A percentile compares a stretch with the other conserved stretches of the same genome.
These are phyloP conservation scores for Lutraria lutraria DNA, from an alignment of 2,888 invertebrate species.

Conservation along the genomic window DNA sequence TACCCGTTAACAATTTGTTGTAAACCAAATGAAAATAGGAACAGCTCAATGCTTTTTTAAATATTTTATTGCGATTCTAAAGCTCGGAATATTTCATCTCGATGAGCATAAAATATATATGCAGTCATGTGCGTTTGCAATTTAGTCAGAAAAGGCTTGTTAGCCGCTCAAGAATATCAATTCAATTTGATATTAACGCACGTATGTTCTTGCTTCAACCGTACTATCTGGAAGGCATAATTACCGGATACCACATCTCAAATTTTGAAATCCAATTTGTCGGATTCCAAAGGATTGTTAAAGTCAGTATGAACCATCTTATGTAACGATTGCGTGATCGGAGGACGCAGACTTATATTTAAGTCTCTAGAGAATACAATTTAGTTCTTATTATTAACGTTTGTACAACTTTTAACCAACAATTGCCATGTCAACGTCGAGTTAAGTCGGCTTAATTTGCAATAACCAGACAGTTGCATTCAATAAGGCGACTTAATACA, in stretches of 20 bases:
- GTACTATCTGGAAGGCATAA: background rate
- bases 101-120: no score
- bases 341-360: background rate
- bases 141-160: background rate
- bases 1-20: no score
- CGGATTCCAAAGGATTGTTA: background rate
- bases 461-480: background rate
- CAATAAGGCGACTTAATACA: background rate
- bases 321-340: background rate
- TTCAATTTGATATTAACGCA: background rate
- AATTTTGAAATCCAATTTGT: background rate
- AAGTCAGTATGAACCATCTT: background rate
- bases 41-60: no score
- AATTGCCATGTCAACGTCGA: slow-evolving; percentile 1
- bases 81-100: no score
- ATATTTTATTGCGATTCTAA: no score
- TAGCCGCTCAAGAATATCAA: background rate
- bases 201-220: background rate
- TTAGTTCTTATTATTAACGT: background rate
- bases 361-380: background rate
- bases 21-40: no score
- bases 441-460: background rate
- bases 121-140: no score
- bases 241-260: background rate
- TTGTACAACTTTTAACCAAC: background rate